Evolutionary conservation across 1,140 invertebrate species (phyloP), one percentile per base, ranked within the genome.

Genomic region (Drosophila ogumai): DNA sequence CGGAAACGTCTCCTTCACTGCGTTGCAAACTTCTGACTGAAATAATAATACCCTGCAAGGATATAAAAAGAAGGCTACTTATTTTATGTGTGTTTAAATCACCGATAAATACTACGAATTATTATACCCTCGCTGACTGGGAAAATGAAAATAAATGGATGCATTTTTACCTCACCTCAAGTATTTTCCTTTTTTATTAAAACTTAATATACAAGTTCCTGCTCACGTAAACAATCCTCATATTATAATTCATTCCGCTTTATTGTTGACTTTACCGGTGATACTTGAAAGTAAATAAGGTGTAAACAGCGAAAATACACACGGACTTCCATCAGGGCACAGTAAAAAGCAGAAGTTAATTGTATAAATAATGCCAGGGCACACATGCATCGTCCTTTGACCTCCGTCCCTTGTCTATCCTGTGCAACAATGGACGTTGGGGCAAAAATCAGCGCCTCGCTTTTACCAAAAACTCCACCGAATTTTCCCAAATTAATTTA

Each of bases 331-430:
- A 47, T 12, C 43, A 31, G 43, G 34, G 61, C 28, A 38, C 55
- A 56, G 32, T 43, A 75, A 82, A 82, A 71, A 82, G 17, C 64
- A 69, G 28, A 79, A 75, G 64, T 75, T 79, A 82, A 79, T 82
- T 71, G 80, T 75, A 79, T 40, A 82, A 82, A 82, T 82, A 71
- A 71, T 82, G 75, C 55, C 75, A 56, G 75, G 46, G 50, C 59
- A 75, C 75, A 75, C 80, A 82, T 69, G 74, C 49, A 54, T 25
- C 43, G 36, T 57, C 75, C 75, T 69, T 58, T 52, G 55, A 66
- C 63, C 61, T 19, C n/a, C 7, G 12, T 15, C 10, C n/a, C 12
- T 13, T 12, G 8, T 38, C 22, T 40, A 34, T 31, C 34, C 41
- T 3, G 43, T 28, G 13, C 22, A 58, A 44, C 54, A 63, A 63